Evolutionary conservation across 2,113 vertebrate genomes (phyloP).

Genomic region (Misgurnus mizolepis): DNA sequence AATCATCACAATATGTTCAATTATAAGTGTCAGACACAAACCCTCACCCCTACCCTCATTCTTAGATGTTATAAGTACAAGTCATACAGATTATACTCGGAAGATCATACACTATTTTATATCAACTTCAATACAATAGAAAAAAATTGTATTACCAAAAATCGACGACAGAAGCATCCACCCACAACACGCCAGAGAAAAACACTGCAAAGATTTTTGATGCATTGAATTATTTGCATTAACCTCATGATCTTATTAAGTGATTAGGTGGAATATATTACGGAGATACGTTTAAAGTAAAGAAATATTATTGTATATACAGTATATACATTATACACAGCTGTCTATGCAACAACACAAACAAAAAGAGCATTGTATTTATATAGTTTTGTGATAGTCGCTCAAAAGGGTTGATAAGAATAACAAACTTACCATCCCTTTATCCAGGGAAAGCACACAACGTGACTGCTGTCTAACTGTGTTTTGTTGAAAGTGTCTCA

Average conservation of each 20-base stretch:
- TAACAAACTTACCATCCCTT: constrained; percentile 22
- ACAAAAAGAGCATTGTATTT: neutral
- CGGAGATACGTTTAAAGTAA: neutral
- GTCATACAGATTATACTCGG: too few relatives aligned
- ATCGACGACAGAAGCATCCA: constrained; percentile 1
- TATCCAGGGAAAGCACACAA: neutral
- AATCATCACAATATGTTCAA: too few relatives aligned
- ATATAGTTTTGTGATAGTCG: neutral
- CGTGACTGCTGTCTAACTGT: neutral
- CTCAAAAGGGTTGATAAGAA: neutral
- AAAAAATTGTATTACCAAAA: constrained; percentile 20
- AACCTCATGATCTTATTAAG: neutral
- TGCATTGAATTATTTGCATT: neutral
- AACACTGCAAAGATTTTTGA: neutral
- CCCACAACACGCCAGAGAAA: neutral
- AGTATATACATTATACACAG: neutral
- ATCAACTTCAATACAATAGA: too few relatives aligned
- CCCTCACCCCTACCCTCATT: too few relatives aligned
- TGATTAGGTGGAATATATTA: neutral
- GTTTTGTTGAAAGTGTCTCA: neutral
- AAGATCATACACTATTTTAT: too few relatives aligned
- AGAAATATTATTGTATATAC: neutral
- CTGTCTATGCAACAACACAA: neutral
- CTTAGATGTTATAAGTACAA: too few relatives aligned
- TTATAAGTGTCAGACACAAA: too few relatives aligned